These are phyloP conservation scores for Pachycephala philippinensis DNA, from an alignment of 2,113 vertebrate genomes.

Conservation along the genomic window DNA sequence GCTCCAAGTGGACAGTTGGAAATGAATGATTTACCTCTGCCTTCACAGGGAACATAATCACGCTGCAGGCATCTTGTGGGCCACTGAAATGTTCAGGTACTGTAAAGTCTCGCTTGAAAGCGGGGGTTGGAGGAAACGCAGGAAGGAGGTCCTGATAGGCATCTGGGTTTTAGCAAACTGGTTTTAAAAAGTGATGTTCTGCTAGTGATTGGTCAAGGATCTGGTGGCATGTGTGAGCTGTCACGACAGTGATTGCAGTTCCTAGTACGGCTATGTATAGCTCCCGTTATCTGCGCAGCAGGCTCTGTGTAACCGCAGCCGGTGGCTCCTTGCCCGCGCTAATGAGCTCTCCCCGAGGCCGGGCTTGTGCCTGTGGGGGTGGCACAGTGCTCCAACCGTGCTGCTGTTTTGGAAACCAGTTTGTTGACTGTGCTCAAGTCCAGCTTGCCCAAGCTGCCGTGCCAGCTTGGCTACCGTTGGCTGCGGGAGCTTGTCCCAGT, in stretches of 20 bases:
- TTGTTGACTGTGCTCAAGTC: neutral
- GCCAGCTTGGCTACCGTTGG: neutral
- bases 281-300: slow-evolving; percentile 32
- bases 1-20: neutral
- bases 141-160: neutral
- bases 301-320: slow-evolving; percentile 22
- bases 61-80: neutral
- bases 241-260: neutral
- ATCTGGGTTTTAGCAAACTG: neutral
- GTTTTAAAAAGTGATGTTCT: neutral
- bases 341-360: slow-evolving; percentile 19
- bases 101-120: neutral
- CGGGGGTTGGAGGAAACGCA: neutral
- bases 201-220: neutral
- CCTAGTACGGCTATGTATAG: slow-evolving; percentile 56
- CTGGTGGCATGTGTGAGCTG: slow-evolving; percentile 17
- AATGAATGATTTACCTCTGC: neutral
- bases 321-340: slow-evolving; percentile 24
- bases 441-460: neutral
- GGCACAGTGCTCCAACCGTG: neutral
- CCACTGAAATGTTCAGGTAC: neutral
- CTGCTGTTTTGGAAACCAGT: neutral
- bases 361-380: slow-evolving; percentile 27
- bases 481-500: rapidly evolving
- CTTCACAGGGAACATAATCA: rapidly evolving